These are phyloP conservation scores for Canis aureus DNA, from an alignment of 2,113 vertebrate genomes.

Conservation along the genomic window DNA sequence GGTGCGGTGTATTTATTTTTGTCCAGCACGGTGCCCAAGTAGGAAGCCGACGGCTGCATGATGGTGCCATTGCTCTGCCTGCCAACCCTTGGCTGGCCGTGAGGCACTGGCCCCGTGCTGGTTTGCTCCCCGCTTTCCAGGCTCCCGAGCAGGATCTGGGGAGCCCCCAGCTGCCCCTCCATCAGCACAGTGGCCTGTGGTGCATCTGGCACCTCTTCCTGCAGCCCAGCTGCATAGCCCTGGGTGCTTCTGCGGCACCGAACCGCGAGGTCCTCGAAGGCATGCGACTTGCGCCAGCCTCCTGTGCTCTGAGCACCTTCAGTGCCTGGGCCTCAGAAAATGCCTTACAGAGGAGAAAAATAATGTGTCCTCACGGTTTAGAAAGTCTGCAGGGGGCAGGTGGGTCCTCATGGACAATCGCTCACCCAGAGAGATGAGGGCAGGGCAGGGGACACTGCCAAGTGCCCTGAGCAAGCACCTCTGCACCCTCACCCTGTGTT, in stretches of 20 bases:
- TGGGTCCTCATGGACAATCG: neutral
- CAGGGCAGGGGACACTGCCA: fast-evolving
- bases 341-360: fast-evolving
- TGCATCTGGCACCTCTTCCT: fast-evolving
- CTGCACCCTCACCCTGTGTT: neutral
- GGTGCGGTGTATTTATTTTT: neutral
- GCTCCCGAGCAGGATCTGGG: neutral
- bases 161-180: neutral
- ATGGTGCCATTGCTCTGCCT: fast-evolving
- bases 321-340: neutral
- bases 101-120: fast-evolving
- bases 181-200: fast-evolving
- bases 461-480: neutral
- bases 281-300: fast-evolving
- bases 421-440: fast-evolving
- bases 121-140: neutral
- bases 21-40: fast-evolving
- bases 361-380: too few species aligned
- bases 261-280: neutral
- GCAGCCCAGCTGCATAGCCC: fast-evolving
- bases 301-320: neutral
- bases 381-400: neutral
- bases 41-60: fast-evolving
- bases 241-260: neutral
- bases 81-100: fast-evolving